Conservation (phyloP, 2,888 invertebrate genomes). For the Hipparchia semele region DNA sequence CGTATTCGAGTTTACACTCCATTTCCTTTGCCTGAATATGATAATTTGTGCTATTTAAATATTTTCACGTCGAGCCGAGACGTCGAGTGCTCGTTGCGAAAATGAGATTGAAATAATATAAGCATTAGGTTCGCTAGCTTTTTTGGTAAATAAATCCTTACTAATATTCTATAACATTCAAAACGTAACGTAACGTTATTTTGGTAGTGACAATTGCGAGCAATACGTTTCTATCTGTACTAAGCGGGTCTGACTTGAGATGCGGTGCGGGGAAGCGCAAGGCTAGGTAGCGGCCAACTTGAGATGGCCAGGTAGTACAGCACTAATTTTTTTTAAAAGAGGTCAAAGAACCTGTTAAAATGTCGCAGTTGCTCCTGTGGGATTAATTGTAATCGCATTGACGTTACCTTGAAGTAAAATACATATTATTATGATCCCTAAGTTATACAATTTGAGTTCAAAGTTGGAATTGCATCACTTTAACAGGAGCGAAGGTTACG, state of each 20-base stretch:
- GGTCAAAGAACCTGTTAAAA: too few species aligned
- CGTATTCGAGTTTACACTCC: conserved; percentile 45
- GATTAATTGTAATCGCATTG: background rate
- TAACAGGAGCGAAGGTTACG: conserved; percentile 28
- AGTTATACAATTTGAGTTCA: background rate
- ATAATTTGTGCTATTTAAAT: conserved; percentile 47
- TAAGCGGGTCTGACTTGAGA: too few species aligned
- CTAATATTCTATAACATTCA: too few species aligned
- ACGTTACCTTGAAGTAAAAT: too few species aligned
- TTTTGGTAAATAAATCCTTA: background rate
- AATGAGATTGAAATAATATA: conserved; percentile 5
- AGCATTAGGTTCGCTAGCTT: background rate
- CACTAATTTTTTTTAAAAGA: too few species aligned
- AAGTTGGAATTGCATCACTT: conserved; percentile 7
- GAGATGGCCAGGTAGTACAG: too few species aligned
- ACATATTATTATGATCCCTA: background rate
- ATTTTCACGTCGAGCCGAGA: conserved; percentile 26
- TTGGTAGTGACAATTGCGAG: too few species aligned
- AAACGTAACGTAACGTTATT: too few species aligned
- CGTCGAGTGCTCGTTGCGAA: background rate
- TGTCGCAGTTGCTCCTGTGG: too few species aligned
- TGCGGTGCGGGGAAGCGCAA: too few species aligned
- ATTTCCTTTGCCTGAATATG: conserved; percentile 49
- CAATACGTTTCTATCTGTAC: too few species aligned
- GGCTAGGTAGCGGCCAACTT: too few species aligned